Evolutionary conservation across 2,797 vertebrate species (phyloP), one percentile per base, ranked within the genome.

Genomic region (Falco naumanni): DNA sequence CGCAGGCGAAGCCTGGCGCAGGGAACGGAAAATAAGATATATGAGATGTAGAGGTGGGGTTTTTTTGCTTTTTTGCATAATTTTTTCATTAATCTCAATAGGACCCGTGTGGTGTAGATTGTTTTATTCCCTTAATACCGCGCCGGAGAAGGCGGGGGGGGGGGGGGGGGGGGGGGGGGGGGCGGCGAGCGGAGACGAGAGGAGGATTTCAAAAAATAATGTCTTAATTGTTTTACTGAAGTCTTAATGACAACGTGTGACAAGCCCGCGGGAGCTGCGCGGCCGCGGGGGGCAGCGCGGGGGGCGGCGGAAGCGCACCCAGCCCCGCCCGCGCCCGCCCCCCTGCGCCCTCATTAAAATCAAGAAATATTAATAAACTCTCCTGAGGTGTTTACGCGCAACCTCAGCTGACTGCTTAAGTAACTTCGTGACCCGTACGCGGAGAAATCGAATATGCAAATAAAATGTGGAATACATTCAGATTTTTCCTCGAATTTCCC

Each of bases 51-150:
- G n/a, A 26, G 1, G 17, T 11, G 48, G 29, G 2, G 6, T 25
- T 29, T 48, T 43, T 34, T 33, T 63, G 20, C 7, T 28, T 26
- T 28, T 59, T 9, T 97, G 98, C 98, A 98, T 99, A 97, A 98
- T 99, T 99, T 99, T 99, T 98, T 98, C 98, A 99, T 99, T 99
- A 99, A 99, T 99, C 98, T 99, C 98, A 98, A 98, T 99, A 98
- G 98, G 98, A 98, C 98, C 98, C 98, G 97, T 97, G 98, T 98
- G 98, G 98, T 97, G 98, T 95, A 97, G 98, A 98, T 98, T 98
- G 98, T 98, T 99, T 99, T 98, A 98, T 98, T 98, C 98, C 97
- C 97, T 96, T 98, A 98, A 99, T 98, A 98, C 98, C 97, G 98
- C 97, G 98, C 98, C 98, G 95, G 97, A 96, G 98, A 98, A 88